Percentiles rank a stretch among this genome's conserved stretches.
These are phyloP conservation scores for Salmo trutta DNA, from an alignment of 2,797 vertebrate species.

Conservation along the genomic window DNA sequence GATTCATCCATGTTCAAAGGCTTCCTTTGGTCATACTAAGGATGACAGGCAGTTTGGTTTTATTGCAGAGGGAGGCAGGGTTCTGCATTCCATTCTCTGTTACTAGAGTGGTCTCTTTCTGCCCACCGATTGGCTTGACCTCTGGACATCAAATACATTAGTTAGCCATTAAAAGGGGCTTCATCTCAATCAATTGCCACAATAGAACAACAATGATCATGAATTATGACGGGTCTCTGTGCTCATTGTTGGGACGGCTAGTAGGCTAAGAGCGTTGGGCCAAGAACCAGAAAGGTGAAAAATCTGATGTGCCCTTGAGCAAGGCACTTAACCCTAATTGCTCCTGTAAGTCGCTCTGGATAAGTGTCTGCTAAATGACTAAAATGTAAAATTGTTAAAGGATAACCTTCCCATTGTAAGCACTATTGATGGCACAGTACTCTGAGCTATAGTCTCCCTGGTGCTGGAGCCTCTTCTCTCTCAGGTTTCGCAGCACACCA, in stretches of 20 bases:
- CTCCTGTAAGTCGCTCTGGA: too few species aligned
- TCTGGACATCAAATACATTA: background rate
- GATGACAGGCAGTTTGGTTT: slow-evolving; percentile 24
- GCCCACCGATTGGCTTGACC: background rate
- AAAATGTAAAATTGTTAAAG: too few species aligned
- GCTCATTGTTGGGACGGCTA: background rate
- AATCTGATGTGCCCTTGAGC: too few species aligned
- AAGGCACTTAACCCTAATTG: too few species aligned
- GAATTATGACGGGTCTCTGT: background rate
- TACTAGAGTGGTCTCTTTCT: background rate
- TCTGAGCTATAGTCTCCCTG: background rate
- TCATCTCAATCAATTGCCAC: background rate
- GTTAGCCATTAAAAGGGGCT: background rate
- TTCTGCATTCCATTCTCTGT: background rate
- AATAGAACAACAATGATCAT: background rate
- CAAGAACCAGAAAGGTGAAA: too few species aligned
- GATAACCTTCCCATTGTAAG: too few species aligned
- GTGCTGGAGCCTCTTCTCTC: slow-evolving; percentile 11
- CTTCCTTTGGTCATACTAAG: slow-evolving; percentile 42
- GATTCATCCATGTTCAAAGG: slow-evolving; percentile 6
- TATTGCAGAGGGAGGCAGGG: slow-evolving; percentile 17
- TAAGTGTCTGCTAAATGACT: too few species aligned
- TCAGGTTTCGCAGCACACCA: slow-evolving; percentile 19
- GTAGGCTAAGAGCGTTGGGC: too few species aligned
- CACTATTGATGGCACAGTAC: slow-evolving; percentile 4